Evolutionary conservation across 2,888 invertebrate genomes (phyloP).

Genomic region (Zygaena filipendulae): DNA sequence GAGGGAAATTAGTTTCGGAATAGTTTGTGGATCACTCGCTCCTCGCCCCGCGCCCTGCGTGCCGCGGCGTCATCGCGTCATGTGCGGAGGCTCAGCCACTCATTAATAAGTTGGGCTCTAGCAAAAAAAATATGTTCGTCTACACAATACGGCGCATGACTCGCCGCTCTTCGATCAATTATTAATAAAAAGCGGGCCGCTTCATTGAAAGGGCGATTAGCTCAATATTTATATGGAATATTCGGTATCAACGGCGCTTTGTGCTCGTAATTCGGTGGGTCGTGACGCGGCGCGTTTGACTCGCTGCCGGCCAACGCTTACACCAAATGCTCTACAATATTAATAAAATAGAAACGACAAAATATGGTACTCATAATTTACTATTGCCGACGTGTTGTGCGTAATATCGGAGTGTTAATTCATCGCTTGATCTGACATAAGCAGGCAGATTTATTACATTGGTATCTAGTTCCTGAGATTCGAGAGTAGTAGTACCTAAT

Average conservation of each 20-base stretch:
- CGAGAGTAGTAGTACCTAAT: too few relatives aligned
- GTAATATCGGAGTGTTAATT: too few relatives aligned
- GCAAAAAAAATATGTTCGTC: conserved; percentile 62
- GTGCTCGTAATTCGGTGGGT: conserved; percentile 65
- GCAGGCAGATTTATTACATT: too few relatives aligned
- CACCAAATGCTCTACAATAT: conserved; percentile 52
- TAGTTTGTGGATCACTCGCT: too few relatives aligned
- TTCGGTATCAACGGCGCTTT: conserved; percentile 68
- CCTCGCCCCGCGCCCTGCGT: conserved; percentile 25
- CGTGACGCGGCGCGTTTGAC: conserved; percentile 61
- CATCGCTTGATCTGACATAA: too few relatives aligned
- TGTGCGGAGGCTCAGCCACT: conserved; percentile 36
- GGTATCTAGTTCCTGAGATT: too few relatives aligned
- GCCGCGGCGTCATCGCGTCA: conserved; percentile 31
- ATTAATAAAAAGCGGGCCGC: conserved; percentile 69
- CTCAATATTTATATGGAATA: conserved; percentile 70
- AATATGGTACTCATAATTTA: too few relatives aligned
- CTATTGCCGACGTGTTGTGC: too few relatives aligned
- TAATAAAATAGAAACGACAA: too few relatives aligned
- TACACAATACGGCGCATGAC: conserved; percentile 64
- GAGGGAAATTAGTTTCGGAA: conserved; percentile 47
- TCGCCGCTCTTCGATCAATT: conserved; percentile 63
- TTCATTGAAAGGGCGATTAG: conserved; percentile 70
- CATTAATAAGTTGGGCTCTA: conserved; percentile 55
- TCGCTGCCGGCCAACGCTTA: conserved; percentile 38